These are phyloP conservation scores for Fissipunctia ypsillon DNA, from an alignment of 2,888 invertebrate species.

Conservation along the genomic window DNA sequence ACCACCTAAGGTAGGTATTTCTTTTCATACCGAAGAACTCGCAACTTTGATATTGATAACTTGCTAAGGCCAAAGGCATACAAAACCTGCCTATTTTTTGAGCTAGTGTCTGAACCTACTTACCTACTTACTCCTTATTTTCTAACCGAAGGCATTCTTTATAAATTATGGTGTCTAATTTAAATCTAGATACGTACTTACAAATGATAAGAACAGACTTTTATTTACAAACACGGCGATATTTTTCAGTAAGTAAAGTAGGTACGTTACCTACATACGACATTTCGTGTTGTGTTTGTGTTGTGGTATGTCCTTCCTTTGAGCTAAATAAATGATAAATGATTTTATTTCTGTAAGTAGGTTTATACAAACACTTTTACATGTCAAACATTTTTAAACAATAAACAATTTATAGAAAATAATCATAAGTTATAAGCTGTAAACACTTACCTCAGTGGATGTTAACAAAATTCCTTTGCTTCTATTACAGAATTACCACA, in stretches of 20 bases:
- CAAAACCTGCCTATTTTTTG: neutral
- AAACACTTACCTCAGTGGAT: constrained; percentile 41
- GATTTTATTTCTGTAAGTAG: too few species aligned
- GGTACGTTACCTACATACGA: neutral
- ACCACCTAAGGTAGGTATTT: neutral
- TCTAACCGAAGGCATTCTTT: neutral
- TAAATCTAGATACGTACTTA: neutral
- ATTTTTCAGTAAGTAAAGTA: constrained; percentile 14
- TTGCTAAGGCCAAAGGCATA: too few species aligned
- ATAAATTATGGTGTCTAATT: neutral
- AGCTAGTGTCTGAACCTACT: neutral
- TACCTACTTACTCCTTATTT: neutral
- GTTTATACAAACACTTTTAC: too few species aligned
- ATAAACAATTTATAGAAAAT: constrained; percentile 13
- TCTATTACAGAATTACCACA: constrained; percentile 28
- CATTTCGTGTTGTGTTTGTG: constrained; percentile 2
- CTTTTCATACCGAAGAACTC: neutral
- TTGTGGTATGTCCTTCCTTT: neutral
- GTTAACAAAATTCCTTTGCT: constrained; percentile 41
- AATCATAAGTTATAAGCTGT: neutral
- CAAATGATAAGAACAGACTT: neutral
- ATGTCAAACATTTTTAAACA: too few species aligned
- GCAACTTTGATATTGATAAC: too few species aligned
- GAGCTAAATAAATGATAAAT: too few species aligned
- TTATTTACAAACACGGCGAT: constrained; percentile 43